Base-by-base conservation (phyloP, 2,797 vertebrate genomes). In the Sternotherus odoratus region DNA sequence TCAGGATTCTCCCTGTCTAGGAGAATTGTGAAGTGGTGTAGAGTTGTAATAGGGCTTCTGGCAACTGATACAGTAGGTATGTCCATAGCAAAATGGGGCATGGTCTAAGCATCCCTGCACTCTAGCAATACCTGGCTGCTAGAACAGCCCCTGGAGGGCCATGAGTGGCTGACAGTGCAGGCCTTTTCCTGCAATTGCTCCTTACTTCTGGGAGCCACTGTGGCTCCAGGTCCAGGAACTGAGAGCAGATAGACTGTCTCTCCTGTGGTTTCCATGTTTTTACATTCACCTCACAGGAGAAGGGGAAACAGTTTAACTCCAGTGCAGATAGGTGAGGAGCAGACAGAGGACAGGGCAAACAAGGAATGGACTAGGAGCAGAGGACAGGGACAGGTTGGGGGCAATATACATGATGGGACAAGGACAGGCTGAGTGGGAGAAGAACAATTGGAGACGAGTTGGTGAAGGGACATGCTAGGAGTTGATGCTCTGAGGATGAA, bases 11-110 rank as follows among this genome's bases (percentile, higher is more conserved):
- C 83, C 75, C 86, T 16, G 23, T 5, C 83, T 83, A 24, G 24
- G 2, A 69, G 23, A 79, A 16, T 83, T 57, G 83, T 83, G 81
- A 46, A 51, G 54, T 77, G 93, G 85, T 83, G 23, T 63, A 48
- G 60, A 82, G 39, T 15, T 81, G 28, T 63, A 83, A 72, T 23
- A 60, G 54, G 50, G 30, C 72, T 90, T 4, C 50, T 91, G 87
- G 39, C 43, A 7, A 74, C 24, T 74, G 39, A 26, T 46, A 13
- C 24, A 74, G 24, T 43, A 74, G 72, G 13, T 74, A 8, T 74
- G 24, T 26, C 24, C 24, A 74, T 16, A 23, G 39, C 24, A 72
- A 84, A 90, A 94, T 16, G 39, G 75, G 33, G 43, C 54, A 93
- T 72, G 77, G 63, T 16, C 66, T 79, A 48, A 85, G 49, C 6